A percentile compares a stretch with the other conserved stretches of the same genome.
These are phyloP conservation scores for Salticus scenicus DNA, from an alignment of 2,888 invertebrate species.

Conservation along the genomic window DNA sequence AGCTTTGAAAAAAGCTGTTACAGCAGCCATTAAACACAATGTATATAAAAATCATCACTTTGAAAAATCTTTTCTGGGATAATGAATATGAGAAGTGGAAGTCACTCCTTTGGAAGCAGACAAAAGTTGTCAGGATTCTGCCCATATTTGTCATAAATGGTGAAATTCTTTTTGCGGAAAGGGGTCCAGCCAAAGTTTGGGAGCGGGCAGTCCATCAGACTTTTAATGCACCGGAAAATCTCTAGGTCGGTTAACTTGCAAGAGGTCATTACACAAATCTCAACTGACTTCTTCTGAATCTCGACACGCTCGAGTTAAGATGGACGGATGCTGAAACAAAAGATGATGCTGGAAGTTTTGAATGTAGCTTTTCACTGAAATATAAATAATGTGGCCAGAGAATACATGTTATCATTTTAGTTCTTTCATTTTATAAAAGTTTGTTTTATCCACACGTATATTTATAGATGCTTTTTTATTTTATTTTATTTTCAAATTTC, in stretches of 20 bases:
- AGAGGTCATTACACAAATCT: slow-evolving; percentile 19
- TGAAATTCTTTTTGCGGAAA: neutral
- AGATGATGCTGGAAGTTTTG: slow-evolving; percentile 5
- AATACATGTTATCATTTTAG: neutral
- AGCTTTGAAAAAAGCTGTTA: too few relatives aligned
- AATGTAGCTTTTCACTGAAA: slow-evolving; percentile 1
- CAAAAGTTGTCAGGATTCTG: neutral
- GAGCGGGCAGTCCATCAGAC: slow-evolving; percentile 3
- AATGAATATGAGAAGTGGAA: neutral
- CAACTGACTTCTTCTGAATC: neutral
- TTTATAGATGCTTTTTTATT: too few relatives aligned
- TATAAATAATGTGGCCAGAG: neutral
- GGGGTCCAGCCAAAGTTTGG: neutral
- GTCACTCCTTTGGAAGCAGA: neutral
- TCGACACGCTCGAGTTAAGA: neutral
- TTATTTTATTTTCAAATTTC: too few relatives aligned
- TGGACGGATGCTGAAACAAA: slow-evolving; percentile 9
- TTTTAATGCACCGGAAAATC: slow-evolving; percentile 16
- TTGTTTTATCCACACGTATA: too few relatives aligned
- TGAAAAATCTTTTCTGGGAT: too few relatives aligned
- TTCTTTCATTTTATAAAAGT: too few relatives aligned
- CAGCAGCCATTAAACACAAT: too few relatives aligned
- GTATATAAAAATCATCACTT: too few relatives aligned
- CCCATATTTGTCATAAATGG: slow-evolving; percentile 4
- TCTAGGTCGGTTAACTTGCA: slow-evolving; percentile 9